Evolutionary conservation across 2,113 vertebrate species (phyloP).

Genomic region (Suncus etruscus): DNA sequence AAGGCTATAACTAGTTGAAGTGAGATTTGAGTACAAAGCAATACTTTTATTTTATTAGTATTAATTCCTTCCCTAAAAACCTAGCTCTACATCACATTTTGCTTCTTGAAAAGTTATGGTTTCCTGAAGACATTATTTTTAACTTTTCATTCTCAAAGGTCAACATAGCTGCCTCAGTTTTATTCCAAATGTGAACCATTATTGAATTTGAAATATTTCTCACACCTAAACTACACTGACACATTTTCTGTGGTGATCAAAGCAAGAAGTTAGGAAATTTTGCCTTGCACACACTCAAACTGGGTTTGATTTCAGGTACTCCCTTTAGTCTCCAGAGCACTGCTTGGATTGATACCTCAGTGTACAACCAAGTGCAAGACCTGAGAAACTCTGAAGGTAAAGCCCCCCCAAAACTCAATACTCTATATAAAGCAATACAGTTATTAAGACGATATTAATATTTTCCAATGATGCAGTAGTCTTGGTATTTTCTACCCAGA

Average conservation of each 20-base stretch:
- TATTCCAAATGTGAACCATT: not conserved
- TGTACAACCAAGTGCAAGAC: too few relatives aligned
- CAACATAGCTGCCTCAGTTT: not conserved
- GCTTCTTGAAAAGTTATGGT: not conserved
- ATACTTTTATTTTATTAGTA: not conserved
- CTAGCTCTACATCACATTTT: not conserved
- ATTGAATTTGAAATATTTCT: constrained; percentile 39
- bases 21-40: not conserved
- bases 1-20: not conserved
- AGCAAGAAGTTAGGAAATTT: too few relatives aligned
- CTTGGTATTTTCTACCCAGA: constrained; percentile 19
- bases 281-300: too few relatives aligned
- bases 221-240: not conserved
- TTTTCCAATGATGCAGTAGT: not conserved
- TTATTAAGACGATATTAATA: constrained; percentile 10
- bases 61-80: not conserved
- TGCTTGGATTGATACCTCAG: too few relatives aligned
- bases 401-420: not conserved
- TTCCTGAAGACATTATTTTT: not conserved
- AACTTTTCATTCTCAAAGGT: not conserved
- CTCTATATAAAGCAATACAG: not conserved
- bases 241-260: not conserved
- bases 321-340: too few relatives aligned
- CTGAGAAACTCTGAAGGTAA: too few relatives aligned
- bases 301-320: too few relatives aligned